Base-by-base conservation (phyloP, 2,113 vertebrate genomes). In the Speoplatyrhinus poulsoni region DNA sequence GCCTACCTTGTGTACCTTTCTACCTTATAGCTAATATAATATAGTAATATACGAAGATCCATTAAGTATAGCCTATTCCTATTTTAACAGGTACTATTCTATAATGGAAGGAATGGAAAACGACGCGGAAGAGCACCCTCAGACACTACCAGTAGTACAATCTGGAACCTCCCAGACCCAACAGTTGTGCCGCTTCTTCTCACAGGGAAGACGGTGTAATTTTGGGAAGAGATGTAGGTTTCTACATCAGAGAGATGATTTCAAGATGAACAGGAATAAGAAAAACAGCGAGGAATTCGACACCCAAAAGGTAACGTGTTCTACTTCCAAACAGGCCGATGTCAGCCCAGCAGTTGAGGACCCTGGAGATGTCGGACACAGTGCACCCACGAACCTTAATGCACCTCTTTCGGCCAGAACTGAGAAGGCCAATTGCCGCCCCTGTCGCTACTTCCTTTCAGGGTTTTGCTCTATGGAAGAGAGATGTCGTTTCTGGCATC, bases 401-500 rank as follows among this genome's bases (percentile, higher is more conserved):
- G 13, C 53, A n/a, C 62, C 19, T n/a, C 64, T 76, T 7, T 70
- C 57, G 1, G 60, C 17, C 19, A 72, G 46, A 19, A 49, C 16
- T 47, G 59, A 65, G 6, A 64, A 60, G 67, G 58, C 80, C 1
- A 62, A 32, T n/a, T 82, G 70, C 15, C 88, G 83, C 16, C 73
- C 90, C 4, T 94, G 94, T 64, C 91, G 90, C 41, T 94, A 93
- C 82, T 94, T 92, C 62, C 73, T 93, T 0, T 88, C 93, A n/a
- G 94, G 94, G 41, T 86, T 89, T 83, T 94, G 94, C 65, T 71
- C 84, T 17, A 92, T 93, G 92, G 94, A 94, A 46, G 87, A 90
- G 33, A 76, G 88, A 58, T 94, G 94, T 77, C 92, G 91, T 48
- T 94, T 93, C 75, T 92, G 86, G 88, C 94, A 94, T 76, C 94